Conservation (phyloP, 2,888 invertebrate genomes). For the Nebria brevicollis region DNA sequence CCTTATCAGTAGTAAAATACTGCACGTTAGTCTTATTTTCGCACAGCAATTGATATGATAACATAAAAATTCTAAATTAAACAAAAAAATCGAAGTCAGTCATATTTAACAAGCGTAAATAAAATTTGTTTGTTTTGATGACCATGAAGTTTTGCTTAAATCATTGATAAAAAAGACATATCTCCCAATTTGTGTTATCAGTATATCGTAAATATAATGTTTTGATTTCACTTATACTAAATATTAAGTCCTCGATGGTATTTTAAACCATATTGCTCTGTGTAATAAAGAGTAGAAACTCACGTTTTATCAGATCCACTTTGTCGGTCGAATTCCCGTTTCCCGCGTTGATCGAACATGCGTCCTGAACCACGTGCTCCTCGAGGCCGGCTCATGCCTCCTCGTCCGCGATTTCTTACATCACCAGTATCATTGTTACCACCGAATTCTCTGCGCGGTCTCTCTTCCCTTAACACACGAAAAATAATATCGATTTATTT, state of each 20-base stretch:
- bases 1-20: no score
- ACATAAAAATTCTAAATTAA: no score
- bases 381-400: slow-evolving; percentile 60
- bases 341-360: slow-evolving; percentile 74
- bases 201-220: neutral
- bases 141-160: no score
- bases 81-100: no score
- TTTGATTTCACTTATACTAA: neutral
- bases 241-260: neutral
- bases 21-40: no score
- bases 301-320: slow-evolving; percentile 95
- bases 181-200: neutral
- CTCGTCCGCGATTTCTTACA: slow-evolving; percentile 54
- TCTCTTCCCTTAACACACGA: slow-evolving; percentile 53
- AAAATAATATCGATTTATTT: neutral
- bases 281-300: slow-evolving; percentile 55
- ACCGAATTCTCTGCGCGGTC: slow-evolving; percentile 53
- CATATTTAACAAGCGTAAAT: no score
- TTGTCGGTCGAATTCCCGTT: slow-evolving; percentile 93
- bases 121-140: no score
- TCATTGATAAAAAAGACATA: no score
- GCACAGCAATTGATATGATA: no score
- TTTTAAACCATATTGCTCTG: neutral
- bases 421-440: slow-evolving; percentile 53
- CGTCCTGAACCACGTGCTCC: slow-evolving; percentile 64